Evolutionary conservation across 1,140 invertebrate genomes (phyloP).

Genomic region (Drosophila lacteicornis): DNA sequence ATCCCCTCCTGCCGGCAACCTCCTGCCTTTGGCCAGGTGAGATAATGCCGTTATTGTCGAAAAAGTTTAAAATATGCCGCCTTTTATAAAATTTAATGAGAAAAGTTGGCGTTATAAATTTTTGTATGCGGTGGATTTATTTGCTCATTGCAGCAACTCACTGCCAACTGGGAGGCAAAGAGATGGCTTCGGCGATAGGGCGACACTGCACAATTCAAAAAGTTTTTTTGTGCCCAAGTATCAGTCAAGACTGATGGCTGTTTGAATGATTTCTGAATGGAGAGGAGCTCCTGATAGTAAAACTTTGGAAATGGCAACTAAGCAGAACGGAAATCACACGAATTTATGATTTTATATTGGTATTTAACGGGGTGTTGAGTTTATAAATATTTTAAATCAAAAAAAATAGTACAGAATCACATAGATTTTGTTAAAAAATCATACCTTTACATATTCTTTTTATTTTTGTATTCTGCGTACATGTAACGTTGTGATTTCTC

Average conservation of each 20-base stretch:
- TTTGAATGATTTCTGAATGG: conserved; percentile 52
- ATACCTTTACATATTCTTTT: too few relatives aligned
- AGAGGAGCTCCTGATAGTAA: background rate
- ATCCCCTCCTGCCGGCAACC: background rate
- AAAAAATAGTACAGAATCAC: too few relatives aligned
- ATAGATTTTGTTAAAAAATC: too few relatives aligned
- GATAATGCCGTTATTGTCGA: conserved; percentile 80
- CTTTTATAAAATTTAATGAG: conserved; percentile 84
- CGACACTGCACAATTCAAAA: conserved; percentile 50
- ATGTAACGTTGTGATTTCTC: too few relatives aligned
- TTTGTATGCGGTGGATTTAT: conserved; percentile 82
- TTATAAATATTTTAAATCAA: too few relatives aligned
- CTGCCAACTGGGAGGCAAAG: background rate
- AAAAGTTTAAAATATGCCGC: conserved; percentile 83
- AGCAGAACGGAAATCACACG: background rate
- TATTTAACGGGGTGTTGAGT: background rate
- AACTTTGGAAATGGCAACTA: background rate
- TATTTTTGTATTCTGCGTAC: too few relatives aligned
- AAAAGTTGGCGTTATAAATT: conserved; percentile 83
- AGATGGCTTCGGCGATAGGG: conserved; percentile 2
- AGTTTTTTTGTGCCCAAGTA: conserved; percentile 28
- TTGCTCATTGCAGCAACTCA: conserved; percentile 59
- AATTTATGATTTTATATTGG: background rate
- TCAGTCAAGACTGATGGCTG: conserved; percentile 48
- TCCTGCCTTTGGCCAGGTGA: conserved; percentile 56